Evolutionary conservation across 2,797 vertebrate species (phyloP).

Genomic region (Oceanodroma leucorhoa): DNA sequence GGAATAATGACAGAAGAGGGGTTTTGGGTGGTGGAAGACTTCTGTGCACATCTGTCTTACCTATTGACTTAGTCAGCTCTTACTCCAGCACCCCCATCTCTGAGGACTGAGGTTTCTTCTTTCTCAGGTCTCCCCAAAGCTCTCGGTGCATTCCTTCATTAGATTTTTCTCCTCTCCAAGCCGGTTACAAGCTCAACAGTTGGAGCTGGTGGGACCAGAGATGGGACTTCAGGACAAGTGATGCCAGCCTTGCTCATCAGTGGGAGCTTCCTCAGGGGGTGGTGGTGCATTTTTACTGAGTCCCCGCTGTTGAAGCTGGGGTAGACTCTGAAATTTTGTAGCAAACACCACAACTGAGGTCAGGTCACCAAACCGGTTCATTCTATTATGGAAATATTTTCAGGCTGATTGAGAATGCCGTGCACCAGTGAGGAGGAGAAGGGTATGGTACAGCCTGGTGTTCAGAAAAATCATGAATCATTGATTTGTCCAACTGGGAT

Average conservation of each 20-base stretch:
- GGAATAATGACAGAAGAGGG: background rate
- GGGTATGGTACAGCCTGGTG: background rate
- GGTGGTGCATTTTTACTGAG: background rate
- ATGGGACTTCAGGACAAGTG: background rate
- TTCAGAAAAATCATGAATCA: background rate
- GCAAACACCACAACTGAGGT: background rate
- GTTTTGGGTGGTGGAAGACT: background rate
- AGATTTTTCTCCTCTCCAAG: background rate
- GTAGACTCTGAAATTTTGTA: background rate
- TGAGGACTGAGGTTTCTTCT: background rate
- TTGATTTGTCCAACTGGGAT: background rate
- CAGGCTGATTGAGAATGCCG: background rate
- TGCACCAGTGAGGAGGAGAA: background rate
- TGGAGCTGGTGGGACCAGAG: background rate
- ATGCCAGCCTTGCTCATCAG: background rate
- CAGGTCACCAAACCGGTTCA: background rate
- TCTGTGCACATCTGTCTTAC: background rate
- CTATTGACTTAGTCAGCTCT: background rate
- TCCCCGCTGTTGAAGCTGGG: background rate
- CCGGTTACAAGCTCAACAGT: background rate
- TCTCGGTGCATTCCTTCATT: background rate
- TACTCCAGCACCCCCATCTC: background rate
- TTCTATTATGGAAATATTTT: background rate
- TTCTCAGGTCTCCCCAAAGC: background rate
- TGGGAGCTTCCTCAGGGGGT: background rate